Base-by-base conservation (phyloP, 2,797 vertebrate species). In the Dromococcyx pavoninus region DNA sequence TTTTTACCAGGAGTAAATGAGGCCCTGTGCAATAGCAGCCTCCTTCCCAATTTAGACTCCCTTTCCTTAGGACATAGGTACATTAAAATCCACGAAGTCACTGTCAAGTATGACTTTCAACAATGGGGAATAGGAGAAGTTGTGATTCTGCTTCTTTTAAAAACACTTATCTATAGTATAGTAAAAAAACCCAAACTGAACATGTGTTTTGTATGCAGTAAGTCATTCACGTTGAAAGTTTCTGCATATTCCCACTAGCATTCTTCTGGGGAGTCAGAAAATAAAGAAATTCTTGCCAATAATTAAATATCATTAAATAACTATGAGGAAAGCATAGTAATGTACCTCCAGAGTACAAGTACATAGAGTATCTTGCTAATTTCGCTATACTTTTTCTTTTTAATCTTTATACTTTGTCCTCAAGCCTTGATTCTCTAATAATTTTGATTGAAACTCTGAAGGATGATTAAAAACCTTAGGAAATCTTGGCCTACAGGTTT, bases 281-380 rank as follows among this genome's bases (percentile, higher is more conserved):
- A 93, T 77, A 93, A 64, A 93, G 32, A 72, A 90, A 93, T 81
- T 32, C 21, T 82, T 90, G 65, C 74, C 95, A 96, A 88, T 96
- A 94, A 95, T 95, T 95, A 93, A 94, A 95, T 78, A 94, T 94
- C 18, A 93, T 88, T 85, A 91, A 89, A 91, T 94, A 91, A 94
- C 91, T 86, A 94, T 91, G 81, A 87, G 48, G 30, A 91, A 86
- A 44, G n/a, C 43, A 91, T 86, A 33, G 62, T 75, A 90, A 73
- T 60, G 48, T 66, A 89, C 33, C 77, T 84, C 54, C 24, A 86
- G 91, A 89, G 77, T 85, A 19, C 27, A 88, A 96, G 27, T 37
- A 14, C 32, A 48, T 48, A 93, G 33, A 24, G 33, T 54, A 62
- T 44, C 71, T 78, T 84, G 19, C 35, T 82, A 71, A 48, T 91